Evolutionary conservation across 2,797 vertebrate species (phyloP), one percentile per base, ranked within the genome.

Genomic region (Pelodytes ibericus): DNA sequence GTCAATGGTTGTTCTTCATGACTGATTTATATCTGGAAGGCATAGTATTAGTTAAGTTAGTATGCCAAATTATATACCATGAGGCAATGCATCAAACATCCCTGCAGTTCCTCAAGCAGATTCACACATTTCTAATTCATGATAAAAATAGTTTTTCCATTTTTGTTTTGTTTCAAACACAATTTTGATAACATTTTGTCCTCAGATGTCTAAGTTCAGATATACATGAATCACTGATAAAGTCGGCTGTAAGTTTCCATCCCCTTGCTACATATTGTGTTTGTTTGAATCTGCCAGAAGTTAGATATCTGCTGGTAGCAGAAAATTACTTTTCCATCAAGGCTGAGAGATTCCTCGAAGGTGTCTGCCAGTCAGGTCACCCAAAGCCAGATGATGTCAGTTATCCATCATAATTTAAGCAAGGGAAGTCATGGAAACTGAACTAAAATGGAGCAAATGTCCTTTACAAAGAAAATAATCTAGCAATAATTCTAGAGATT

Each of bases 311-410:
- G 56, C 5, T 27, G 24, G 26, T 58, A 29, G 56, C 24, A 58
- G 56, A 58, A 58, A 29, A 29, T 26, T 26, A 58, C 56, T 58
- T 58, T 58, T 58, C 27, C 26, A 26, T 29, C 56, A 58, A 26
- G 26, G 56, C 4, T 29, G 26, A 29, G 56, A 58, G 25, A 27
- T 26, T 29, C 26, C 24, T 26, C 26, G 26, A 58, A 58, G 56
- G 56, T 58, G 56, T 29, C 27, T 58, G 56, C 56, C 24, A 58
- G 15, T 10, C 11, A 27, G 56, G 10, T 58, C 9, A 27, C 20
- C 11, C 56, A 58, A 58, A 58, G 56, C 13, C 2, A 11, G 26
- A 53, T 53, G 24, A 53, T 53, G 49, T 53, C 49, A 53, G 49
- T 53, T 53, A 53, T 53, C 49, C 11, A 53, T 53, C 49, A 22